Conservation (phyloP, 1,140 invertebrate species). For the Meloidogyne floridensis region DNA sequence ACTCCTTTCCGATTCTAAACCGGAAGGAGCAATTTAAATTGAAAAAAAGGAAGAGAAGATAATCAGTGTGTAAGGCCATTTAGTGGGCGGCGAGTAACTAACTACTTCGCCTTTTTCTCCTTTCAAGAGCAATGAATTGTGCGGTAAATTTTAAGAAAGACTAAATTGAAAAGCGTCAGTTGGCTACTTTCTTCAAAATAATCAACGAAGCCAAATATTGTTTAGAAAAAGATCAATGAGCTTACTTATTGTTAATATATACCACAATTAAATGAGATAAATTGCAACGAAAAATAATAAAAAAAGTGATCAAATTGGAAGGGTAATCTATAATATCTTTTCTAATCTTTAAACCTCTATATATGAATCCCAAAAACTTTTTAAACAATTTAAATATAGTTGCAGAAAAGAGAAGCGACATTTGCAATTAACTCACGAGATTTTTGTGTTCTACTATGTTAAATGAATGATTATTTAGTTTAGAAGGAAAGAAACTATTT, state of each 20-base stretch:
- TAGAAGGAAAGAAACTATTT: too few species aligned
- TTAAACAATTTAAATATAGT: not conserved
- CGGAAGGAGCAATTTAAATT: constrained; percentile 2
- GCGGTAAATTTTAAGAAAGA: too few species aligned
- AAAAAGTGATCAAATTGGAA: not conserved
- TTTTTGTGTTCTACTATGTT: not conserved
- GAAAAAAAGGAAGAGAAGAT: not conserved
- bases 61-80: not conserved
- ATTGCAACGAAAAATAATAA: not conserved
- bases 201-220: not conserved
- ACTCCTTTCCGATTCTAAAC: not conserved
- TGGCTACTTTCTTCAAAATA: not conserved
- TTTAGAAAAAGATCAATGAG: not conserved
- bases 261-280: not conserved
- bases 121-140: too few species aligned
- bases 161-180: not conserved
- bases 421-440: not conserved
- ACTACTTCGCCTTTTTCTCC: not conserved
- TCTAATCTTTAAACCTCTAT: not conserved
- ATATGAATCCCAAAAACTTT: not conserved
- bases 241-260: not conserved
- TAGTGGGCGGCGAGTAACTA: not conserved
- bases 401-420: not conserved
- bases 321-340: too few species aligned
- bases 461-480: not conserved